phyloP scores from a whole-genome alignment of 2,888 invertebrate genomes.

The Dryobotodes eremita region DNA sequence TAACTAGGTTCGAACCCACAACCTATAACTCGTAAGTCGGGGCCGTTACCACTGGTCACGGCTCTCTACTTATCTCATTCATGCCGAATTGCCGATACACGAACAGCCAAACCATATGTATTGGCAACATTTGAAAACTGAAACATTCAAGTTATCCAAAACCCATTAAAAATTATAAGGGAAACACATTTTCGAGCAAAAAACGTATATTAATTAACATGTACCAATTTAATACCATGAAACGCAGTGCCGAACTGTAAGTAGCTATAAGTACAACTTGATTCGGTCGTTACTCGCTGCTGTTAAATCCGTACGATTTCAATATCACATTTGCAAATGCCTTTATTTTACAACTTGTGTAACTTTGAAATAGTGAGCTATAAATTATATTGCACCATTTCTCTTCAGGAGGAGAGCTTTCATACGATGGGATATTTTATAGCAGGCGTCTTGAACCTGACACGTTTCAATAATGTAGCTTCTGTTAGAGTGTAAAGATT shows the following conservation, averaged over 20 bases:
- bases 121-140: background rate
- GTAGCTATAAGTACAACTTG: constrained; percentile 6
- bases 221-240: constrained; percentile 29
- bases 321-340: constrained; percentile 53
- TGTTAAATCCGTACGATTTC: constrained; percentile 39
- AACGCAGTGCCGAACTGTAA: constrained; percentile 15
- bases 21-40: too few species aligned
- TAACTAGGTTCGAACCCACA: too few species aligned
- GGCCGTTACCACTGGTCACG: too few species aligned
- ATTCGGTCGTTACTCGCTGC: constrained; percentile 29
- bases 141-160: background rate
- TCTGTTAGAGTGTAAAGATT: background rate
- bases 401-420: constrained; percentile 16
- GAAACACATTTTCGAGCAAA: constrained; percentile 48
- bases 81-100: background rate
- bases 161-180: background rate
- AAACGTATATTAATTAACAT: constrained; percentile 46
- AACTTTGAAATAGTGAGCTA: constrained; percentile 25
- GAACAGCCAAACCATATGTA: background rate
- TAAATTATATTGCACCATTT: constrained; percentile 40
- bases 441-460: constrained; percentile 11
- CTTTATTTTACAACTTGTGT: constrained; percentile 43
- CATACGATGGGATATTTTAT: constrained; percentile 10
- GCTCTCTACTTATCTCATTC: background rate
- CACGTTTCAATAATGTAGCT: constrained; percentile 1